Evolutionary conservation across 1,140 invertebrate species (phyloP).

Genomic region (Nomia melanderi): DNA sequence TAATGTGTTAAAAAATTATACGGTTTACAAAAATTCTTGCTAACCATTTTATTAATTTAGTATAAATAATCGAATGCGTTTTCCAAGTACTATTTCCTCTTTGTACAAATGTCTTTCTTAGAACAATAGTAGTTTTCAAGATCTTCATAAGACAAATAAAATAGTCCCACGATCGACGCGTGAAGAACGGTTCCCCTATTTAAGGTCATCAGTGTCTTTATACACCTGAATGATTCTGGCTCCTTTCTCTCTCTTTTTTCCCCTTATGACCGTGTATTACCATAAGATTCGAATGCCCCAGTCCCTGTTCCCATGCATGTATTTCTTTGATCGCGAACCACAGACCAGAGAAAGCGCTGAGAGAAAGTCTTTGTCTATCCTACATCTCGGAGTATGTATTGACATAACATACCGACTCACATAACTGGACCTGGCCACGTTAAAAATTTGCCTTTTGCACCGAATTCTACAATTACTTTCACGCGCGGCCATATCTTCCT

Average conservation of each 20-base stretch:
- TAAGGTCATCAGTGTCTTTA: background rate
- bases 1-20: no score
- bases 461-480: background rate
- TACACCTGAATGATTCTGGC: background rate
- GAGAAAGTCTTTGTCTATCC: slow-evolving; percentile 70
- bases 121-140: no score
- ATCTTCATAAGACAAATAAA: no score
- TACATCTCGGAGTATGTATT: slow-evolving; percentile 61
- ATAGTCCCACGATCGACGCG: background rate
- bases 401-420: slow-evolving; percentile 63
- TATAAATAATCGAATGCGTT: no score
- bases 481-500: background rate
- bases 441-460: background rate
- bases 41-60: no score
- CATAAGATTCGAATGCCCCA: slow-evolving; percentile 4
- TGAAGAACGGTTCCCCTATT: background rate
- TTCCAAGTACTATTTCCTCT: no score
- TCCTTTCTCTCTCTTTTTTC: slow-evolving; percentile 5
- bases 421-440: slow-evolving; percentile 38
- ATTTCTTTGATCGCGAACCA: slow-evolving; percentile 49
- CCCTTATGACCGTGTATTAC: slow-evolving; percentile 24
- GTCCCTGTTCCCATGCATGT: background rate
- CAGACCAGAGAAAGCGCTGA: slow-evolving; percentile 68
- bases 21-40: no score
- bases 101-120: no score